Base-by-base conservation (phyloP, 2,888 invertebrate genomes). In the Xanthia togata region DNA sequence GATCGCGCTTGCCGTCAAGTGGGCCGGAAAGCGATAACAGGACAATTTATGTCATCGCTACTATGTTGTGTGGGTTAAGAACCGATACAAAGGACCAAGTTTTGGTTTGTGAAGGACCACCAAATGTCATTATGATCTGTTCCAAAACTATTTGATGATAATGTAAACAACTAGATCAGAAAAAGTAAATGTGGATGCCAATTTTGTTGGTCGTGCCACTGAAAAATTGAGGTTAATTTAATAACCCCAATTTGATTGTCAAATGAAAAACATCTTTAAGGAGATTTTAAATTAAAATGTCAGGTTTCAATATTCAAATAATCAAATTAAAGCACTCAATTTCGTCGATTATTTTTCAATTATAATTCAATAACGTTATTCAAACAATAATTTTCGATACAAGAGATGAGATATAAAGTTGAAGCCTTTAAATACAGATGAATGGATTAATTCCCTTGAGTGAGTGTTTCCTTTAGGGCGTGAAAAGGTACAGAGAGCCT, bases 11-110 rank as follows among this genome's bases (percentile, higher is more conserved):
- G 79, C 84, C 87, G 89, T 90, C 91, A 92, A 93, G 91, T 91
- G 93, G 91, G 83, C 89, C 88, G 93, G 92, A 93, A 93, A 92
- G 91, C 91, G 93, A 93, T 93, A 93, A 92, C 92, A 87, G 85
- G 79, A 89, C 90, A 89, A 93, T 93, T 93, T 93, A 93, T 92
- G 91, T 87, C 88, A 87, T 88, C 83, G 84, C 88, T 85, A 68
- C 83, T 83, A 86, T 70, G 73, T 74, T 62, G 72, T 64, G 53
- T 76, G 82, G 41, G 75, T 69, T 76, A 74, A 35, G 73, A 88
- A 86, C 41, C 75, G 72, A 77, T 83, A 85, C 78, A 83, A 38
- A 31, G 55, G 84, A 57, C 74, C 12, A 44, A 12, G 23, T 55
- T 62, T 50, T 26, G 41, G 41, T n/a, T 50, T 41, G 3, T 23